Evolutionary conservation across 2,888 invertebrate genomes (phyloP).

Genomic region (Tachina grossa): DNA sequence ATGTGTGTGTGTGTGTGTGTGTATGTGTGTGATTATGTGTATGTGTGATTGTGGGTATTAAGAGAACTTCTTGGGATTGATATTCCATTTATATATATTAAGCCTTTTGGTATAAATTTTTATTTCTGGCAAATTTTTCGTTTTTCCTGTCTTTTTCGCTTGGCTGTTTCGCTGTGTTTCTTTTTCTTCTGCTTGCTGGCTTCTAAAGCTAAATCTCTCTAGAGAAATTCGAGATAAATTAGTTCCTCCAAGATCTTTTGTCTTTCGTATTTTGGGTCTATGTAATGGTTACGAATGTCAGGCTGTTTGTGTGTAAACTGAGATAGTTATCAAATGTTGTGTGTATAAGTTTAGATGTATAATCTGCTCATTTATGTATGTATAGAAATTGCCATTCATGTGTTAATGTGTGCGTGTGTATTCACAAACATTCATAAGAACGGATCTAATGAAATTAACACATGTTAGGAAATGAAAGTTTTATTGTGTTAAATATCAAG

Average conservation of each 20-base stretch:
- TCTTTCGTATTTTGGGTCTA: constrained; percentile 11
- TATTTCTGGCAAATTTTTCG: background rate
- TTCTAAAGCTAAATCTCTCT: constrained; percentile 58
- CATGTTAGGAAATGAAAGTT: constrained; percentile 57
- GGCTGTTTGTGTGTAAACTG: constrained; percentile 2
- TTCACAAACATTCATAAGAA: background rate
- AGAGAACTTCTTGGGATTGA: constrained; percentile 42
- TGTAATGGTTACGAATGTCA: background rate
- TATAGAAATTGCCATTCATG: background rate
- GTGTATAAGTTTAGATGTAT: constrained; percentile 3
- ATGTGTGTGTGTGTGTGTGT: too few species aligned
- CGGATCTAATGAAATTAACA: constrained; percentile 48
- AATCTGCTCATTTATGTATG: constrained; percentile 8
- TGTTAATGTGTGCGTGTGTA: background rate
- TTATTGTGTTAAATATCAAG: constrained; percentile 54
- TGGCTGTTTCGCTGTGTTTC: background rate
- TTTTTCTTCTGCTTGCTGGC: constrained; percentile 23
- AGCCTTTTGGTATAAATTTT: constrained; percentile 57
- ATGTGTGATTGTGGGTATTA: background rate
- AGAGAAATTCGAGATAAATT: constrained; percentile 66
- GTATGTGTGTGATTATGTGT: too few species aligned
- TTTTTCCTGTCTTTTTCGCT: background rate
- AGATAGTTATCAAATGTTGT: constrained; percentile 29
- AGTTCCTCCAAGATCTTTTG: constrained; percentile 55
- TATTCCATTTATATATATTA: constrained; percentile 58